A percentile compares a stretch with the other conserved stretches of the same genome.
Evolutionary conservation across 2,888 invertebrate genomes (phyloP).

Genomic region (Autographa gamma): DNA sequence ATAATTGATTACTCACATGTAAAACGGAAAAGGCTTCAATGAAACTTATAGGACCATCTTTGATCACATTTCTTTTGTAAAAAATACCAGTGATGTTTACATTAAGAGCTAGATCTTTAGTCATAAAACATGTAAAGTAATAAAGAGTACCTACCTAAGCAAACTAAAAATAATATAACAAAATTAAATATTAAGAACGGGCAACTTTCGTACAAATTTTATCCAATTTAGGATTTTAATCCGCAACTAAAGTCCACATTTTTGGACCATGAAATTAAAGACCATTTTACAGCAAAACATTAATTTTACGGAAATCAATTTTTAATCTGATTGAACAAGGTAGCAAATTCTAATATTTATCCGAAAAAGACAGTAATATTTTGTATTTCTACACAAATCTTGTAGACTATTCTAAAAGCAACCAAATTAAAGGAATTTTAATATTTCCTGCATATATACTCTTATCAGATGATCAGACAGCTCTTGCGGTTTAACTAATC

Average conservation of each 20-base stretch:
- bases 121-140: no score
- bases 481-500: neutral
- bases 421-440: no score
- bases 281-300: neutral
- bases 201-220: neutral
- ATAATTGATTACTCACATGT: no score
- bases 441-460: no score
- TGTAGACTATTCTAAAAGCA: no score
- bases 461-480: neutral
- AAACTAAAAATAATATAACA: neutral
- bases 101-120: no score
- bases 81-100: no score
- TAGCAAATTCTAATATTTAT: neutral
- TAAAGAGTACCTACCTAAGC: no score
- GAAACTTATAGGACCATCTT: no score
- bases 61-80: no score
- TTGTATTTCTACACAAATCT: no score
- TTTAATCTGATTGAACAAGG: neutral
- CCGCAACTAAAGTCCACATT: neutral
- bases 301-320: conserved; percentile 1
- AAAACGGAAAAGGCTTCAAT: no score
- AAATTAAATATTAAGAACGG: neutral
- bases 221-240: neutral
- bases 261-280: neutral
- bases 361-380: neutral